Evolutionary conservation across 2,113 vertebrate species (phyloP).

Genomic region (Tetraodon nigroviridis): DNA sequence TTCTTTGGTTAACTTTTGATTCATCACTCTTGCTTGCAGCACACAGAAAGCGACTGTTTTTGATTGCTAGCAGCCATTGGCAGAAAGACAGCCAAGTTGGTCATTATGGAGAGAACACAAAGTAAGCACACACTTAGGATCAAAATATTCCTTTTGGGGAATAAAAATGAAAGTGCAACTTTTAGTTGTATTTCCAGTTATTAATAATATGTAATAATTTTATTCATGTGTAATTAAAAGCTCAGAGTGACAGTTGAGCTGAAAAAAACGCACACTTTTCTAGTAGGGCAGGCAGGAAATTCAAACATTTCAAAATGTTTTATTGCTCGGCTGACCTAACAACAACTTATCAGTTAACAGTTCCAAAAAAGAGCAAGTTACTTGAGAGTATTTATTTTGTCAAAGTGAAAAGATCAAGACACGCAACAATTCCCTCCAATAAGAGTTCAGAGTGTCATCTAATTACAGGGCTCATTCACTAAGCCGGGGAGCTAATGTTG

Average conservation of each 20-base stretch:
- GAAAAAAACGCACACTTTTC: slow-evolving; percentile 9
- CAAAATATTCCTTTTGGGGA: too few relatives aligned
- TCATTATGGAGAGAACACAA: too few relatives aligned
- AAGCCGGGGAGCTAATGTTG: slow-evolving; percentile 71
- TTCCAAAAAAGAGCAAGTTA: slow-evolving; percentile 31
- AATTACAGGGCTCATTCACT: slow-evolving; percentile 67
- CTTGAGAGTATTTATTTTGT: slow-evolving; percentile 21
- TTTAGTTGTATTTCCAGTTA: too few relatives aligned
- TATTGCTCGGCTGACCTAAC: slow-evolving; percentile 19
- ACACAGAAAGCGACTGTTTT: too few relatives aligned
- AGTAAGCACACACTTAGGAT: too few relatives aligned
- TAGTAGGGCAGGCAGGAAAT: slow-evolving; percentile 5
- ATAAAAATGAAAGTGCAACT: too few relatives aligned
- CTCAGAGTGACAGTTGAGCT: slow-evolving; percentile 19
- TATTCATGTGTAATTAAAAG: too few relatives aligned
- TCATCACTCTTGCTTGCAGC: too few relatives aligned
- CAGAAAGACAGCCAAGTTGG: too few relatives aligned
- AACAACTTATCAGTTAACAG: slow-evolving; percentile 17
- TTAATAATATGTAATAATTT: too few relatives aligned
- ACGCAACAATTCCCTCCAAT: slow-evolving; percentile 39
- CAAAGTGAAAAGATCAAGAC: slow-evolving; percentile 27
- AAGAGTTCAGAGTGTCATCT: slow-evolving; percentile 41
- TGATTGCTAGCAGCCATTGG: too few relatives aligned
- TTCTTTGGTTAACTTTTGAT: too few relatives aligned
- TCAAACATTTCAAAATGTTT: slow-evolving; percentile 20